A percentile compares a stretch with the other conserved stretches of the same genome.
Evolutionary conservation across 2,888 invertebrate species (phyloP).

Genomic region (Oscheius myriophilus): DNA sequence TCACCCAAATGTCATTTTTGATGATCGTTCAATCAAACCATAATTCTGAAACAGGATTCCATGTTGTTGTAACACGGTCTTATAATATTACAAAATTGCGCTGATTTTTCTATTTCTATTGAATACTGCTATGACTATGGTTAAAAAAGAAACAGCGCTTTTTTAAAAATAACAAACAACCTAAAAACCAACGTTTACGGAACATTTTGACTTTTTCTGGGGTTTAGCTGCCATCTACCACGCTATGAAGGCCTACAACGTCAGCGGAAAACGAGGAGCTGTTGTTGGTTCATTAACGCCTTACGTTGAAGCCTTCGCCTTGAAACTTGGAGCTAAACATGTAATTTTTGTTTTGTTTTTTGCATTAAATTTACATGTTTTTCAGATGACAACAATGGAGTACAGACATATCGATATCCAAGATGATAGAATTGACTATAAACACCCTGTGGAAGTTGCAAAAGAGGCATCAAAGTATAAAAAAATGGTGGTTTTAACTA

Average conservation of each 20-base stretch:
- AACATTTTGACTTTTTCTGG: too few relatives aligned
- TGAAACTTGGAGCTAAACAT: conserved; percentile 26
- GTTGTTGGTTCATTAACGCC: conserved; percentile 46
- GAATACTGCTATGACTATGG: too few relatives aligned
- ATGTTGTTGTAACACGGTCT: too few relatives aligned
- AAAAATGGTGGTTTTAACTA: not conserved
- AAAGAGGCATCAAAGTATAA: conserved; percentile 14
- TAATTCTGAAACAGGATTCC: too few relatives aligned
- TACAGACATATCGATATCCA: conserved; percentile 13
- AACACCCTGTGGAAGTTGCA: conserved; percentile 16
- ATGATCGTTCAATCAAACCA: too few relatives aligned
- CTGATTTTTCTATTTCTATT: too few relatives aligned
- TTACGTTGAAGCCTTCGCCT: conserved; percentile 43
- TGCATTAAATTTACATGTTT: conserved; percentile 5
- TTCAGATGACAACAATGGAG: conserved; percentile 14
- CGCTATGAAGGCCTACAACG: conserved; percentile 32
- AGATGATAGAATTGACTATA: not conserved
- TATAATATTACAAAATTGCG: too few relatives aligned
- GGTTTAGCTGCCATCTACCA: conserved; percentile 31
- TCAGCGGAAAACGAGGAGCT: conserved; percentile 32
- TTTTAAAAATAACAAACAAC: too few relatives aligned
- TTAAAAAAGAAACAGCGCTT: too few relatives aligned
- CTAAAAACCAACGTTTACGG: too few relatives aligned
- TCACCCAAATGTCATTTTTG: too few relatives aligned
- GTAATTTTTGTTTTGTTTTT: conserved; percentile 38